Evolutionary conservation across 2,888 invertebrate genomes (phyloP).

Genomic region (Pedicia rivosa): DNA sequence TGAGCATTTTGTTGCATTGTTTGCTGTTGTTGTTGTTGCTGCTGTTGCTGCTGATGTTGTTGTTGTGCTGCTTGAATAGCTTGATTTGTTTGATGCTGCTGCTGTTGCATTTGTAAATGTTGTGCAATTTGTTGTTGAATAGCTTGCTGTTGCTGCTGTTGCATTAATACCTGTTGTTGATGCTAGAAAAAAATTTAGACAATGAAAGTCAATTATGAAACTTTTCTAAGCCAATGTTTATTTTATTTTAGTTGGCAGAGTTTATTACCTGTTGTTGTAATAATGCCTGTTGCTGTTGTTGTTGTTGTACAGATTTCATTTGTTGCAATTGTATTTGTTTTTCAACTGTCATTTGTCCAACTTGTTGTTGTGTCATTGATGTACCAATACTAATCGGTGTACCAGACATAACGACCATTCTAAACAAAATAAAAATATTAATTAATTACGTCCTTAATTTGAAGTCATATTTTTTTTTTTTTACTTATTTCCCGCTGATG

Average conservation of each 20-base stretch:
- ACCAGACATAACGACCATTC: slow-evolving; percentile 31
- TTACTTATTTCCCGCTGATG: slow-evolving; percentile 35
- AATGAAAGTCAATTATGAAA: too few species aligned
- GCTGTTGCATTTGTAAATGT: slow-evolving; percentile 21
- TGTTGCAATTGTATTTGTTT: slow-evolving; percentile 20
- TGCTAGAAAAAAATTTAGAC: background rate
- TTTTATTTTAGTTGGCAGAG: too few species aligned
- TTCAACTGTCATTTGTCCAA: slow-evolving; percentile 28
- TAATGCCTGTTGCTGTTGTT: slow-evolving; percentile 15
- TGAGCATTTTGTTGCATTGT: slow-evolving; percentile 22
- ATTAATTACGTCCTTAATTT: background rate
- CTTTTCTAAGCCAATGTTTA: too few species aligned
- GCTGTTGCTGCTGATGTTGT: slow-evolving; percentile 16
- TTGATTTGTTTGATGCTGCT: slow-evolving; percentile 18
- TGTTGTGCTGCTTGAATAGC: slow-evolving; percentile 7
- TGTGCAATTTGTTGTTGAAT: slow-evolving; percentile 23
- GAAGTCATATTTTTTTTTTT: too few species aligned
- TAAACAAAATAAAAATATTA: slow-evolving; percentile 11
- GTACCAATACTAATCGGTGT: slow-evolving; percentile 23
- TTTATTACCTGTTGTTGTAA: slow-evolving; percentile 18
- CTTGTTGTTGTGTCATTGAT: slow-evolving; percentile 15
- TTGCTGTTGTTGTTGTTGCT: slow-evolving; percentile 17
- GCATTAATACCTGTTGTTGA: slow-evolving; percentile 16
- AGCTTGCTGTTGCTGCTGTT: slow-evolving; percentile 21
- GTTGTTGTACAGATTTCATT: slow-evolving; percentile 10